These are phyloP conservation scores for Drepana arcuata DNA, from an alignment of 1,140 invertebrate species.

Conservation along the genomic window DNA sequence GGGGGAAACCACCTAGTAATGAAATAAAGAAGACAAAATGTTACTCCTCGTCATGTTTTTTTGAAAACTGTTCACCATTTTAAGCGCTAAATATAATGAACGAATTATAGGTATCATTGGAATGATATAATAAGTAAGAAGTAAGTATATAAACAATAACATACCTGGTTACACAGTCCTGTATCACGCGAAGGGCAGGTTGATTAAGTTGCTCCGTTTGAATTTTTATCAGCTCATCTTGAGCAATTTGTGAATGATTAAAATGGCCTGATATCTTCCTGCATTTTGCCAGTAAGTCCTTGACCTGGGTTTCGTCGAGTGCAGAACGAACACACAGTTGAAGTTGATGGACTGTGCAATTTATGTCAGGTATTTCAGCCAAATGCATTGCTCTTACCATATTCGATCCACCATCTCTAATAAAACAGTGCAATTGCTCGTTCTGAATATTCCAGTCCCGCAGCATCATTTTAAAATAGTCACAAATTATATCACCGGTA, in stretches of 20 bases:
- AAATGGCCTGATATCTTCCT: slow-evolving; percentile 25
- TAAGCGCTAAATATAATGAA: too few species aligned
- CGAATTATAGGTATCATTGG: too few species aligned
- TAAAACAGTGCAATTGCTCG: slow-evolving; percentile 11
- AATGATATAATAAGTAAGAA: too few species aligned
- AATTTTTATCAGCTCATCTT: slow-evolving; percentile 17
- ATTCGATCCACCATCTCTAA: slow-evolving; percentile 10
- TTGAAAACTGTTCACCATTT: too few species aligned
- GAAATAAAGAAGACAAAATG: too few species aligned
- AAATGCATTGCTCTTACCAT: slow-evolving; percentile 2
- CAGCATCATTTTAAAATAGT: slow-evolving; percentile 7
- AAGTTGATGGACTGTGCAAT: slow-evolving; percentile 6
- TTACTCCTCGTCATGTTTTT: too few species aligned
- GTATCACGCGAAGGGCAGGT: slow-evolving; percentile 9
- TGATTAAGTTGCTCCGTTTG: slow-evolving; percentile 21
- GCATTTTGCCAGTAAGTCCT: slow-evolving; percentile 19
- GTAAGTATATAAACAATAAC: slow-evolving; percentile 4
- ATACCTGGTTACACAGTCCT: slow-evolving; percentile 16
- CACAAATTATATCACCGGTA: slow-evolving; percentile 6
- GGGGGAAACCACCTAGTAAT: too few species aligned
- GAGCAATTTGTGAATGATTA: slow-evolving; percentile 20
- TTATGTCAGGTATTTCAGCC: not conserved
- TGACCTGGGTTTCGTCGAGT: slow-evolving; percentile 3
- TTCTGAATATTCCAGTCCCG: slow-evolving; percentile 7
- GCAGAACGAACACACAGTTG: slow-evolving; percentile 10